phyloP scores from a whole-genome alignment of 2,888 invertebrate genomes.

The Cerastis rubricosa region DNA sequence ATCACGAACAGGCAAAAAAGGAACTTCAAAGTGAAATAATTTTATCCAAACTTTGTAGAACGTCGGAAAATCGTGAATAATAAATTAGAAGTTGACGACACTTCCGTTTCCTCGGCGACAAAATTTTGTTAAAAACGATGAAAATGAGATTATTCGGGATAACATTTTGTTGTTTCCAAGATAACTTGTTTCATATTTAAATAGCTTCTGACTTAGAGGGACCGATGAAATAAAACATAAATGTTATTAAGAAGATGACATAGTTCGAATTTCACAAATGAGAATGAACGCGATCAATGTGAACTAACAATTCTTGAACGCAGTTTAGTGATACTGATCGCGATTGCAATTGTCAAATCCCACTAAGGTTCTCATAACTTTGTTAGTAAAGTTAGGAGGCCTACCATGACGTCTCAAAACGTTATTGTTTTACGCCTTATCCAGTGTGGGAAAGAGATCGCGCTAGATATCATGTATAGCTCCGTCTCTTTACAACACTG shows the following conservation, averaged over 20 bases:
- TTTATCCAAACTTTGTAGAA: slow-evolving; percentile 22
- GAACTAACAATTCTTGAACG: not conserved
- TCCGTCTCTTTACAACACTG: too few species aligned
- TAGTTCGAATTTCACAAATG: not conserved
- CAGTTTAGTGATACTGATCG: not conserved
- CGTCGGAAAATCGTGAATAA: slow-evolving; percentile 46
- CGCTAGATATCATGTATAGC: too few species aligned
- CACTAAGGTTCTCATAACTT: not conserved
- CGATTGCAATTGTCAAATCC: not conserved
- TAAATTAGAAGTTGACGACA: slow-evolving; percentile 51
- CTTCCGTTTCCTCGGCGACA: slow-evolving; percentile 36
- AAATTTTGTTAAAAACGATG: slow-evolving; percentile 48
- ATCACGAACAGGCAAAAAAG: slow-evolving; percentile 8
- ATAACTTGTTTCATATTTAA: slow-evolving; percentile 53
- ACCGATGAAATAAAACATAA: not conserved
- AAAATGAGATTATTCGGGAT: slow-evolving; percentile 52
- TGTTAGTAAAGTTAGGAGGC: not conserved
- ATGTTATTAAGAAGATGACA: not conserved
- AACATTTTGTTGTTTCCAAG: slow-evolving; percentile 47
- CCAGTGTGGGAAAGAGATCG: too few species aligned
- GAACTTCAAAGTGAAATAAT: slow-evolving; percentile 24
- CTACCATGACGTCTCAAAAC: too few species aligned
- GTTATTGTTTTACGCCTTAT: too few species aligned
- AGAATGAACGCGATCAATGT: not conserved
- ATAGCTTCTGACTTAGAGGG: not conserved